A percentile compares a stretch with the other conserved stretches of the same genome.
phyloP scores from a whole-genome alignment of 2,113 vertebrate genomes.

The Ivindomyrus marchei region DNA sequence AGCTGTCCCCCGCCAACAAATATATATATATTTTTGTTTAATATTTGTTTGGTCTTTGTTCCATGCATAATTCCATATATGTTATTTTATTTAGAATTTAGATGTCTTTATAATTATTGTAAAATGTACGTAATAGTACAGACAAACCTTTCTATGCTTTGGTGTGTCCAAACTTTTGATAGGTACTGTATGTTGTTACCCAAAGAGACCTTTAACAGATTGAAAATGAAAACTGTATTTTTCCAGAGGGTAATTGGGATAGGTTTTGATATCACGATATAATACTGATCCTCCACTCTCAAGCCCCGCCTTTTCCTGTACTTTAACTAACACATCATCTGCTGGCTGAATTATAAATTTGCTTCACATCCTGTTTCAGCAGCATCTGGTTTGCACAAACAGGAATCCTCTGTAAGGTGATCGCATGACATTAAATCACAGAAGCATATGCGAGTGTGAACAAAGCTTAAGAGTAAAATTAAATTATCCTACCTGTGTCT shows the following conservation, averaged over 20 bases:
- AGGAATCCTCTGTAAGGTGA: background rate
- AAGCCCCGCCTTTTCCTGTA: background rate
- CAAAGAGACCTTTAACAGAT: background rate
- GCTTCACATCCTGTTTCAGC: background rate
- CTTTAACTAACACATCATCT: background rate
- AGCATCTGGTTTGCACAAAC: background rate
- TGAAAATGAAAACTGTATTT: background rate
- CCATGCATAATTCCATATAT: background rate
- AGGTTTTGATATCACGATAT: background rate
- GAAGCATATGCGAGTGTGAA: background rate
- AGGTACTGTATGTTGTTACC: background rate
- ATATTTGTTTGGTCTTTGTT: background rate
- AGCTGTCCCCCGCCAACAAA: background rate
- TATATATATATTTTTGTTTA: background rate
- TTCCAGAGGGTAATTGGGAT: background rate
- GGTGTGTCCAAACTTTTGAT: background rate
- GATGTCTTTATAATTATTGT: background rate
- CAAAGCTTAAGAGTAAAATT: background rate
- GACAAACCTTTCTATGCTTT: background rate
- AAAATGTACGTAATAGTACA: background rate
- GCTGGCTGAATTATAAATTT: background rate
- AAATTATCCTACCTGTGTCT: background rate
- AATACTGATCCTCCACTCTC: background rate
- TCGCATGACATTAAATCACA: background rate
- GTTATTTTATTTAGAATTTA: background rate